Base-by-base conservation (phyloP, 2,888 invertebrate species). In the Aspidiotus rigidus region DNA sequence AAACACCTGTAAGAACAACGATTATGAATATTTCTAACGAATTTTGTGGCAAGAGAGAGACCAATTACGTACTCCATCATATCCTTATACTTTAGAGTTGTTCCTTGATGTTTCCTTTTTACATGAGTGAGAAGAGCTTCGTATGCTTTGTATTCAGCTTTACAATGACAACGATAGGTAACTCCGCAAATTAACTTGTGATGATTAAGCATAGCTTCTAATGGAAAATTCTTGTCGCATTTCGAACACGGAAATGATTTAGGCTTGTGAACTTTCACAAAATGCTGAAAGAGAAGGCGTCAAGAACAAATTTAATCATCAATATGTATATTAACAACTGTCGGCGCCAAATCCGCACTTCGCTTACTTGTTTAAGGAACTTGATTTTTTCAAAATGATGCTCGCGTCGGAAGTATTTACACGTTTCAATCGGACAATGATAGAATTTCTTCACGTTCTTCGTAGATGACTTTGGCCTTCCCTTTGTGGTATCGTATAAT, bases 141-240 rank as follows among this genome's bases (percentile, higher is more conserved):
- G 15, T 70, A 71, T 41, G 72, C 64, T 39, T 69, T 69, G 57
- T 71, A 72, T 16, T 67, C 59, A 7, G 69, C 44, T 10, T 71
- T 71, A 17, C 72, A 72, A 40, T 61, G 71, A 49, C 72, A 72
- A 16, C 62, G 66, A 70, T 70, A 72, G 15, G 15, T 17, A 15
- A 72, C 70, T 39, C 72, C 72, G 41, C 72, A 72, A 39, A 44
- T 69, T 8, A 69, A 39, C n/a, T 57, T 40, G 44, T 72, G 72
- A 10, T 67, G 62, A 8, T 62, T 71, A 28, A 72, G 67, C 42
- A 61, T 71, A 0, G 71, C 66, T 44, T 70, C 70, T 9, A 70
- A 53, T 11, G 72, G 66, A 62, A 72, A 72, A 6, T 64, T 56
- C 60, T 70, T 69, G 17, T 60, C 53, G 53, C 72, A 72, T 40